Percentiles rank a stretch among this genome's conserved stretches.
phyloP scores from a whole-genome alignment of 2,888 invertebrate genomes.

The Lasius fuliginosus region DNA sequence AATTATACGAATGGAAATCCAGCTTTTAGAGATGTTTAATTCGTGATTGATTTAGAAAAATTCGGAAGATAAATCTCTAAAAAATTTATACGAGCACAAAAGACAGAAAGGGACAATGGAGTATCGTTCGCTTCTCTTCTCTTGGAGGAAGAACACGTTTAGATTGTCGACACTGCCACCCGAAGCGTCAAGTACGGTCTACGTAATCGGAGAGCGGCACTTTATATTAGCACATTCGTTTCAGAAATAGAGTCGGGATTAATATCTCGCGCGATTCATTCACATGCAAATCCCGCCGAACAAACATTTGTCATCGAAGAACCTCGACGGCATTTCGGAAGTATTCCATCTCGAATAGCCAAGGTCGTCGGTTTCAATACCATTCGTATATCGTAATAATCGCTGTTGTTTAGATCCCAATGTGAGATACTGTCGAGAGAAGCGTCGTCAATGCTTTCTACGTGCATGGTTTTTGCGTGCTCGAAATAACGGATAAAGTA shows the following conservation, averaged over 20 bases:
- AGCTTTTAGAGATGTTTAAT: background rate
- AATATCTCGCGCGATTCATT: constrained; percentile 66
- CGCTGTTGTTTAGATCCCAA: background rate
- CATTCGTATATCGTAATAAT: constrained; percentile 37
- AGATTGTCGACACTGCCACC: constrained; percentile 29
- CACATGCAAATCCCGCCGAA: constrained; percentile 69
- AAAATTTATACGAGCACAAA: background rate
- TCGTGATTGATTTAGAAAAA: background rate
- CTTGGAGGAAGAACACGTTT: background rate
- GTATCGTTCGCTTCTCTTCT: background rate
- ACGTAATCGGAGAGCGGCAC: constrained; percentile 14
- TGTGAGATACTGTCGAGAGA: background rate
- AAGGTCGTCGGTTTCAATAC: constrained; percentile 60
- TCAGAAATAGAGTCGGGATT: constrained; percentile 46
- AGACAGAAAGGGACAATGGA: background rate
- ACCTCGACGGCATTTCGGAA: constrained; percentile 61
- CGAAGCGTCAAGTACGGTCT: constrained; percentile 35
- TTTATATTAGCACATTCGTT: constrained; percentile 55
- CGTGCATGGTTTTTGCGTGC: background rate
- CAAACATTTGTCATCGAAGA: constrained; percentile 66
- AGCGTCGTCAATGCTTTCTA: background rate
- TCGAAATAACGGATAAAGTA: background rate
- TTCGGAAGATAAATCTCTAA: background rate
- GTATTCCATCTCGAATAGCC: constrained; percentile 44
- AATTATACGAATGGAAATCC: background rate